phyloP scores from a whole-genome alignment of 2,797 vertebrate species.

The Telmatherina bonti region DNA sequence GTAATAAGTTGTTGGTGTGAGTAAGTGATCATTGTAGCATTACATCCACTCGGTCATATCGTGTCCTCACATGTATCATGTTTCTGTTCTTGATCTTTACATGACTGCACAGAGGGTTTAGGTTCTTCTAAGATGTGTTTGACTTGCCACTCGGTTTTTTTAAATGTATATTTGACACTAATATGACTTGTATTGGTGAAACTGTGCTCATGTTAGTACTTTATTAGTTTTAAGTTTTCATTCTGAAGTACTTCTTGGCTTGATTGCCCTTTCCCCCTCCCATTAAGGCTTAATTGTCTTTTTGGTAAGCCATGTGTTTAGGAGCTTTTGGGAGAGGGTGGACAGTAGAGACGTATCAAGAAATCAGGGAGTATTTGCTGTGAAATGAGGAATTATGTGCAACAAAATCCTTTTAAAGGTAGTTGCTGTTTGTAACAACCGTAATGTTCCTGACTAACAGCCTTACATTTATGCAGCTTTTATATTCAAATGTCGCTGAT shows the following conservation, averaged over 20 bases:
- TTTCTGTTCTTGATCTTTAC: conserved; percentile 32
- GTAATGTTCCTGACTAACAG: not conserved
- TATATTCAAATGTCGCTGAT: conserved; percentile 24
- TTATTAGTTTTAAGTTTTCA: not conserved
- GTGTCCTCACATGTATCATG: conserved; percentile 19
- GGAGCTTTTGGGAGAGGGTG: not conserved
- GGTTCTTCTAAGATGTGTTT: conserved; percentile 29
- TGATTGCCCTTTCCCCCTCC: not conserved
- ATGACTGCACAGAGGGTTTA: conserved; percentile 6
- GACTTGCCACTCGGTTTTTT: not conserved
- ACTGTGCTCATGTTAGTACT: not conserved
- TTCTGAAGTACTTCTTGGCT: not conserved
- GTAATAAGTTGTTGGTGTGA: conserved; percentile 39
- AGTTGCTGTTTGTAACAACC: not conserved
- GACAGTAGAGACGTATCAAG: not conserved
- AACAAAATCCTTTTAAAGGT: not conserved
- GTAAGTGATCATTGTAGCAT: conserved; percentile 41
- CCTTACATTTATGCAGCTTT: not conserved
- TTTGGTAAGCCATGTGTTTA: not conserved
- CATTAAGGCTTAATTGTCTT: not conserved
- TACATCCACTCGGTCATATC: conserved; percentile 25
- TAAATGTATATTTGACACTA: not conserved
- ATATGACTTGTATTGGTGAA: not conserved
- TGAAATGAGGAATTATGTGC: not conserved
- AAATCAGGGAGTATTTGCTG: not conserved